Conservation (phyloP, 1,140 invertebrate species). For the Theocolax elegans region DNA sequence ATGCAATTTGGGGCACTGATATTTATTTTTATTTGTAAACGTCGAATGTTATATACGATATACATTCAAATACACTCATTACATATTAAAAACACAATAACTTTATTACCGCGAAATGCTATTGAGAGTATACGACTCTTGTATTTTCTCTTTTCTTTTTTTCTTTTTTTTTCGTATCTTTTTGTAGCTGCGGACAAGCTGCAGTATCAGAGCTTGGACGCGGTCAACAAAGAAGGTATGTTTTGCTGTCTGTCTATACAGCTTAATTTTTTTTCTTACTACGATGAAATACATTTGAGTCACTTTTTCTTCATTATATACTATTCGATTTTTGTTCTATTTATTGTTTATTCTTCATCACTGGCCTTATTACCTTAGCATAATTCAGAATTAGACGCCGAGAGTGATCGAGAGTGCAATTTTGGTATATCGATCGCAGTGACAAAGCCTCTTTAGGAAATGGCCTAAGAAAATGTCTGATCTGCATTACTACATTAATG, state of each 20-base stretch:
- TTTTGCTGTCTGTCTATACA: conserved; percentile 15
- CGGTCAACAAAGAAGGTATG: conserved; percentile 74
- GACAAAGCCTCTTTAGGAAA: background rate
- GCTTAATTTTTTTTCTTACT: conserved; percentile 20
- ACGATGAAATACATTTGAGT: background rate
- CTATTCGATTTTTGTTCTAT: conserved; percentile 2
- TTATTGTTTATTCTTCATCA: background rate
- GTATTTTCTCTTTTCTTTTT: conserved; percentile 43
- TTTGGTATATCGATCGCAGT: background rate
- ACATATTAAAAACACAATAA: background rate
- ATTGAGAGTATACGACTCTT: conserved; percentile 17
- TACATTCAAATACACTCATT: background rate
- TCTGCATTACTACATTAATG: no score
- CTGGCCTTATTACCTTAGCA: conserved; percentile 12
- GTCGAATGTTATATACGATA: no score
- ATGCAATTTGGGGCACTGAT: no score
- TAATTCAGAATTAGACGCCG: background rate
- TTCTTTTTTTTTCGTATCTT: conserved; percentile 61
- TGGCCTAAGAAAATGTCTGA: conserved; percentile 1
- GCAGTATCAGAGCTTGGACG: conserved; percentile 74
- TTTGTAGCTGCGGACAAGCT: conserved; percentile 71
- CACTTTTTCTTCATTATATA: conserved; percentile 8
- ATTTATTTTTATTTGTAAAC: no score
- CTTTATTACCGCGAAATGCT: conserved; percentile 5
- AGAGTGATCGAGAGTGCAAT: background rate